phyloP scores from a whole-genome alignment of 1,140 invertebrate genomes.

The Pseudachorutes palmiensis region DNA sequence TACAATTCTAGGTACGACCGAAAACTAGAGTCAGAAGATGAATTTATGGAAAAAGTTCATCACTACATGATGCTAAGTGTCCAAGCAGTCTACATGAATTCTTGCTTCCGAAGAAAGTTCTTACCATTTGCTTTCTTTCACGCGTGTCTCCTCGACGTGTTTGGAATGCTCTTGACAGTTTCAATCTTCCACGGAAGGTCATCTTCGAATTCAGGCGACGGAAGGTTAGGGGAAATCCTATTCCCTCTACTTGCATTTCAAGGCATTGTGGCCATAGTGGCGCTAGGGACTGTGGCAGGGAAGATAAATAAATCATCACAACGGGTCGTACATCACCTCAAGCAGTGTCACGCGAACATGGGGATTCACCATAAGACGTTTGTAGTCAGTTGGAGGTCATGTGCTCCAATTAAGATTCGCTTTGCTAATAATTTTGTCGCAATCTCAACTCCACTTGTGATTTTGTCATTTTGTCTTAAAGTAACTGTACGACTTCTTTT shows the following conservation, averaged over 20 bases:
- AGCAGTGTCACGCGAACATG: not conserved
- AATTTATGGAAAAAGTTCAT: not conserved
- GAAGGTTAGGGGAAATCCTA: not conserved
- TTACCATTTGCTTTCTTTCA: not conserved
- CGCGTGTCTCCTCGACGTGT: not conserved
- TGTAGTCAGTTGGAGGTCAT: not conserved
- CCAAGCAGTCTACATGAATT: not conserved
- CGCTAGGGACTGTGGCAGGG: not conserved
- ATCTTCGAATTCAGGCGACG: not conserved
- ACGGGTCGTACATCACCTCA: not conserved
- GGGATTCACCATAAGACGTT: not conserved
- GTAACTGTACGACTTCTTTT: not conserved
- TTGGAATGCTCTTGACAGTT: not conserved
- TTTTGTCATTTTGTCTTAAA: not conserved
- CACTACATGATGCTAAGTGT: not conserved
- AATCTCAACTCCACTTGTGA: not conserved
- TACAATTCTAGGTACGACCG: not conserved
- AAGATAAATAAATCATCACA: not conserved
- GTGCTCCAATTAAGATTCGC: not conserved
- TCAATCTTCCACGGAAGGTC: not conserved
- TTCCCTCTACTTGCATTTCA: not conserved
- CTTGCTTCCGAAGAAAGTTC: not conserved
- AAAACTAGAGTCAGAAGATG: not conserved
- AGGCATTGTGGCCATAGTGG: not conserved
- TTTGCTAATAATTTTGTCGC: not conserved